phyloP scores from a whole-genome alignment of 23 tunicate species.

The Trididemnum miniatum region DNA sequence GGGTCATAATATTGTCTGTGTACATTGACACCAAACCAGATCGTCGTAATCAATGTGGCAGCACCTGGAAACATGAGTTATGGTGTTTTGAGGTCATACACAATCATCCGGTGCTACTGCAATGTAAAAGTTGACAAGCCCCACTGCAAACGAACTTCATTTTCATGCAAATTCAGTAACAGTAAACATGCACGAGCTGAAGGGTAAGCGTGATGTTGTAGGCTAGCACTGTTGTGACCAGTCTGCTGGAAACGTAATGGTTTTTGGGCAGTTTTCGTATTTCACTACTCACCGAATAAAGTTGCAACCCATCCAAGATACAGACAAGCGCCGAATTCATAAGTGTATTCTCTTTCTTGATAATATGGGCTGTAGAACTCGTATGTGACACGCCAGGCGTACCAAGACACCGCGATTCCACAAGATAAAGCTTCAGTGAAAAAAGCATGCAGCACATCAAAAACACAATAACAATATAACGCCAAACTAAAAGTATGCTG shows the following conservation, averaged over 20 bases:
- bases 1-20: slow-evolving; percentile 53
- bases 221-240: too few species aligned
- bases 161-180: too few species aligned
- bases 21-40: slow-evolving; percentile 58
- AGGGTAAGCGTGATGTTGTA: too few species aligned
- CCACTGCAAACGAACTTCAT: too few species aligned
- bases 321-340: slow-evolving; percentile 86
- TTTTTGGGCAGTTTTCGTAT: too few species aligned
- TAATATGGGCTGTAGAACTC: slow-evolving; percentile 69
- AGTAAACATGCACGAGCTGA: too few species aligned
- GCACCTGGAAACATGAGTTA: slow-evolving; percentile 19
- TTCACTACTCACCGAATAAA: slow-evolving; percentile 66
- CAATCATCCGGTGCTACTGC: too few species aligned
- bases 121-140: too few species aligned
- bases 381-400: slow-evolving; percentile 60
- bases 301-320: slow-evolving; percentile 76
- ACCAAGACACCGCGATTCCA: slow-evolving; percentile 79
- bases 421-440: slow-evolving; percentile 33
- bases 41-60: slow-evolving; percentile 49
- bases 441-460: background rate
- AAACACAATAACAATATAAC: too few species aligned
- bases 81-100: too few species aligned
- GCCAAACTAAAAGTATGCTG: too few species aligned
- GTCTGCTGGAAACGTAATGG: too few species aligned
- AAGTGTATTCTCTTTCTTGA: slow-evolving; percentile 65